These are phyloP conservation scores for Cyprinus carpio DNA, from an alignment of 2,113 vertebrate genomes.

Conservation along the genomic window DNA sequence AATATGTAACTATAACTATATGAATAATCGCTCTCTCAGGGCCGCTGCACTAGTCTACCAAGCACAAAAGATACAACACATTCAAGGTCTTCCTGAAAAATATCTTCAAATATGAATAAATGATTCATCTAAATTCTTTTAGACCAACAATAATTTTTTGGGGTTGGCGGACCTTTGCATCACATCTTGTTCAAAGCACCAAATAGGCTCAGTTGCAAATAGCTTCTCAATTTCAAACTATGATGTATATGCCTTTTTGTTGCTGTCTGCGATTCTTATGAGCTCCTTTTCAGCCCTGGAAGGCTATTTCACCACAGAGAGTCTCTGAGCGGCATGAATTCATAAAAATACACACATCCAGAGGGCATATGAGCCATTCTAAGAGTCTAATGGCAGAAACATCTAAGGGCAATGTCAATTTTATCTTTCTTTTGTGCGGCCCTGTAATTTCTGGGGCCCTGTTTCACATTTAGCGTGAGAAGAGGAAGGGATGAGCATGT, in stretches of 20 bases:
- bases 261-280: neutral
- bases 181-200: neutral
- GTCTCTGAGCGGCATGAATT: conserved; percentile 34
- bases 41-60: neutral
- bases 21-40: neutral
- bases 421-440: neutral
- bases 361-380: conserved; percentile 29
- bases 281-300: conserved; percentile 16
- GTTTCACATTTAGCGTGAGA: neutral
- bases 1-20: neutral
- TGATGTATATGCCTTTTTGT: neutral
- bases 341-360: conserved; percentile 26
- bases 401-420: conserved; percentile 22
- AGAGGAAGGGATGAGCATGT: neutral
- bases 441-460: neutral
- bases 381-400: conserved; percentile 40
- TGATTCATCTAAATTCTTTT: neutral
- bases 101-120: neutral
- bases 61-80: neutral
- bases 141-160: neutral
- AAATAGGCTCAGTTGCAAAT: conserved; percentile 24
- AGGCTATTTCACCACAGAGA: conserved; percentile 32
- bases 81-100: neutral
- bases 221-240: conserved; percentile 32
- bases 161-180: neutral